Conservation (phyloP, 2,113 vertebrate genomes). For the Epinephelus moara region DNA sequence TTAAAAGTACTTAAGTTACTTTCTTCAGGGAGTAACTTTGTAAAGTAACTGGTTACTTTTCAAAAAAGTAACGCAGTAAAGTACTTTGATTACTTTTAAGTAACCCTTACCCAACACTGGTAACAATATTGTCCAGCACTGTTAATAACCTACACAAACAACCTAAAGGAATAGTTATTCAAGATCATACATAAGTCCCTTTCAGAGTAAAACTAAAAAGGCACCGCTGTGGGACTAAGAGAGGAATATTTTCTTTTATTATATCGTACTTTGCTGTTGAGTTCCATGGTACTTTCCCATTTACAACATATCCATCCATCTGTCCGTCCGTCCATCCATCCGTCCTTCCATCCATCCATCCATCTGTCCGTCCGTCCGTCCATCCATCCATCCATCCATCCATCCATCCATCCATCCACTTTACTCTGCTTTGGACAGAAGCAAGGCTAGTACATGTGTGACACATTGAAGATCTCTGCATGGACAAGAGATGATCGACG, state of each 20-base stretch:
- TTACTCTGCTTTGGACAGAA: slow-evolving; percentile 3
- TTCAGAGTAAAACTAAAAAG: background rate
- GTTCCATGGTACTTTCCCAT: background rate
- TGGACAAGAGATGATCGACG: slow-evolving; percentile 37
- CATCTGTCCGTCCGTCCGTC: background rate
- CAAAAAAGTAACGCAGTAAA: no score
- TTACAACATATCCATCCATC: slow-evolving; percentile 3
- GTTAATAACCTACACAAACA: background rate
- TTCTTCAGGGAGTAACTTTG: no score
- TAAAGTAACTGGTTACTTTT: no score
- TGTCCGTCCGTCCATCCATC: background rate
- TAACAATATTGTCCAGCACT: no score
- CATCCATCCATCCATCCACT: slow-evolving; percentile 8
- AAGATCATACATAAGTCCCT: background rate
- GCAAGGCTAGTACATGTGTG: slow-evolving; percentile 15
- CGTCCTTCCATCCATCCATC: background rate
- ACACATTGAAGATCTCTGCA: slow-evolving; percentile 51
- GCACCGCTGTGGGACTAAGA: no score
- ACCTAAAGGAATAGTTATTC: background rate
- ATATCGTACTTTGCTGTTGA: background rate
- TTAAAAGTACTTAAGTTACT: no score
- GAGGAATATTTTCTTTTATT: no score
- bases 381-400: background rate
- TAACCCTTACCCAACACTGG: no score
- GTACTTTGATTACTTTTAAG: no score